A percentile compares a stretch with the other conserved stretches of the same genome.
phyloP scores from a whole-genome alignment of 2,888 invertebrate genomes.

The Leptura quadrifasciata region DNA sequence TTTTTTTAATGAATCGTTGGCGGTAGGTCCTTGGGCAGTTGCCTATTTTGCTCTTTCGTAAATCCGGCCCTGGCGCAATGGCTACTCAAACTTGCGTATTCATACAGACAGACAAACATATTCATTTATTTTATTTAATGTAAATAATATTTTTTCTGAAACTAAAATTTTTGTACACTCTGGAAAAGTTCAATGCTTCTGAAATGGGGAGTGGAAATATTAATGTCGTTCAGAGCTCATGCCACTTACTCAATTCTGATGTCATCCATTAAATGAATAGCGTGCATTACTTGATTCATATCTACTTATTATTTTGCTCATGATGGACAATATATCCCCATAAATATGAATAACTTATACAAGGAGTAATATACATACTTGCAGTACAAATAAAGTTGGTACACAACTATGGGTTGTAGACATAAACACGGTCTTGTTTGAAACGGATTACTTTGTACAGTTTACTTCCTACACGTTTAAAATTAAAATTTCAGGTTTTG shows the following conservation, averaged over 20 bases:
- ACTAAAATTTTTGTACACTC: too few relatives aligned
- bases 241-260: background rate
- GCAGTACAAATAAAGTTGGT: background rate
- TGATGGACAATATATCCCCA: background rate
- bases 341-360: background rate
- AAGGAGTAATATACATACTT: background rate
- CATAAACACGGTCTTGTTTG: background rate
- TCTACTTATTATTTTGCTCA: background rate
- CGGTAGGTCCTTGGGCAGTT: too few relatives aligned
- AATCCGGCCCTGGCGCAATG: too few relatives aligned
- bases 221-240: too few relatives aligned
- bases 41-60: too few relatives aligned
- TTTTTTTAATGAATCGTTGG: too few relatives aligned
- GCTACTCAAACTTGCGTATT: too few relatives aligned
- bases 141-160: too few relatives aligned
- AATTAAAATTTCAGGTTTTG: conserved; percentile 1
- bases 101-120: too few relatives aligned
- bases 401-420: background rate
- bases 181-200: too few relatives aligned
- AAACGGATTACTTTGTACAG: background rate
- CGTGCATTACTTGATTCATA: background rate
- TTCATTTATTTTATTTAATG: too few relatives aligned
- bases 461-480: background rate
- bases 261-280: background rate
- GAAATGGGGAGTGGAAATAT: too few relatives aligned